These are phyloP conservation scores for Volucella inflata DNA, from an alignment of 2,888 invertebrate species.

Conservation along the genomic window DNA sequence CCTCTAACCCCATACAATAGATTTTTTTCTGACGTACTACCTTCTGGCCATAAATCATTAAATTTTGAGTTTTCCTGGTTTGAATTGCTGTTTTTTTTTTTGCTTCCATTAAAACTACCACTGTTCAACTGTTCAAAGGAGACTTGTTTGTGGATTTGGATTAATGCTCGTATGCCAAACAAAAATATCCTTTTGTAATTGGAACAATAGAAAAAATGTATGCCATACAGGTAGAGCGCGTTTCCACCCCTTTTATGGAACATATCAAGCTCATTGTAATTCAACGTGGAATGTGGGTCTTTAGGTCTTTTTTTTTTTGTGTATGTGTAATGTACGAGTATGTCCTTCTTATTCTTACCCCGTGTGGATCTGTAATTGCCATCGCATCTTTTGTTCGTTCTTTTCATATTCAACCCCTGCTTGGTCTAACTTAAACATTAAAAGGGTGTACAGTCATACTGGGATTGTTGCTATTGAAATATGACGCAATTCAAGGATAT, in stretches of 20 bases:
- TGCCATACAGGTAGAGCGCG: slow-evolving; percentile 71
- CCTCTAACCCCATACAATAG: not conserved
- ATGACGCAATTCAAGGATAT: slow-evolving; percentile 72
- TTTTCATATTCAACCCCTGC: slow-evolving; percentile 31
- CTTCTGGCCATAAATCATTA: slow-evolving; percentile 33
- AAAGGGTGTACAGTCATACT: slow-evolving; percentile 59
- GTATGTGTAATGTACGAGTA: not conserved
- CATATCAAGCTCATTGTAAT: slow-evolving; percentile 67
- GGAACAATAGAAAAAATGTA: slow-evolving; percentile 61
- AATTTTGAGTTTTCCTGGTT: slow-evolving; percentile 40
- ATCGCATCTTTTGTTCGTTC: slow-evolving; percentile 60
- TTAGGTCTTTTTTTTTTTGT: slow-evolving; percentile 58
- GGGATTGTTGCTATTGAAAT: slow-evolving; percentile 65
- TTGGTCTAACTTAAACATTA: slow-evolving; percentile 53
- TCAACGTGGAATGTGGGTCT: slow-evolving; percentile 73
- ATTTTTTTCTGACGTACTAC: not conserved
- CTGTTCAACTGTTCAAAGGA: slow-evolving; percentile 36
- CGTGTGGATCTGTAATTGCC: slow-evolving; percentile 53
- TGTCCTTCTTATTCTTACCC: slow-evolving; percentile 51
- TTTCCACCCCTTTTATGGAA: slow-evolving; percentile 62
- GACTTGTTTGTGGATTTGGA: slow-evolving; percentile 56
- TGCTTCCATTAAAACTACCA: slow-evolving; percentile 1
- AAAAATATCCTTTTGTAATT: slow-evolving; percentile 45
- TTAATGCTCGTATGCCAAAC: slow-evolving; percentile 32
- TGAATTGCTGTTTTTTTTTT: not conserved